Conservation (phyloP, 1,140 invertebrate species). For the Polypedilum vanderplanki region DNA sequence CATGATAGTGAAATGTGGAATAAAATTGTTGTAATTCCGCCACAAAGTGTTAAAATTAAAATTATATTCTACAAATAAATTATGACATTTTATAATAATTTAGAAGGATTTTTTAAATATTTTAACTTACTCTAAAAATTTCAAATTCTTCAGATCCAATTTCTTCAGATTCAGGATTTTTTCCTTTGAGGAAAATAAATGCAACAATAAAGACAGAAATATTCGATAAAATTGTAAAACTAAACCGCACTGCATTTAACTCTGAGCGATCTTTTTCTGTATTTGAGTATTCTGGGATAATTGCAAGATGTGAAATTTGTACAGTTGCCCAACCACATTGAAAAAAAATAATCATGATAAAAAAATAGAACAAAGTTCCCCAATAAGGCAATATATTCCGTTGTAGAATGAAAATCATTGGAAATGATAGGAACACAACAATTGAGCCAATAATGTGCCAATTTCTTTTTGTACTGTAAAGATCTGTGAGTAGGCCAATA, state of each 20-base stretch:
- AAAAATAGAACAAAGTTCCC: constrained; percentile 80
- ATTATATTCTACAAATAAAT: constrained; percentile 8
- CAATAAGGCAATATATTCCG: constrained; percentile 46
- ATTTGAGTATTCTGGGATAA: constrained; percentile 66
- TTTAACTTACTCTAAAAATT: background rate
- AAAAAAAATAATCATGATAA: constrained; percentile 84
- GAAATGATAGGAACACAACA: constrained; percentile 73
- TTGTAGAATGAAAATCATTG: constrained; percentile 86
- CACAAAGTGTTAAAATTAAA: background rate
- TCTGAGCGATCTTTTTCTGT: constrained; percentile 73
- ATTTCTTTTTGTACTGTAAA: constrained; percentile 79
- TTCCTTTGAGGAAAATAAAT: constrained; percentile 40
- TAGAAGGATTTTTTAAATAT: background rate
- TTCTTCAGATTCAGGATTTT: constrained; percentile 32
- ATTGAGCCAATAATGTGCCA: constrained; percentile 88
- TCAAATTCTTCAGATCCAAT: background rate
- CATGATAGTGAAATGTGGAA: background rate
- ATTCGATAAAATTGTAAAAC: constrained; percentile 52
- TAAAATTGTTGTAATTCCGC: background rate
- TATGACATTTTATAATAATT: background rate
- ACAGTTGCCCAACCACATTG: constrained; percentile 95
- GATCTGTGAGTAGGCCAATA: constrained; percentile 81
- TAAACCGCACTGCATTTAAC: constrained; percentile 77
- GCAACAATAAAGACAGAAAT: constrained; percentile 45
- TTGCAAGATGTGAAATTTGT: constrained; percentile 89